These are phyloP conservation scores for Diloba caeruleocephala DNA, from an alignment of 2,888 invertebrate genomes.

Conservation along the genomic window DNA sequence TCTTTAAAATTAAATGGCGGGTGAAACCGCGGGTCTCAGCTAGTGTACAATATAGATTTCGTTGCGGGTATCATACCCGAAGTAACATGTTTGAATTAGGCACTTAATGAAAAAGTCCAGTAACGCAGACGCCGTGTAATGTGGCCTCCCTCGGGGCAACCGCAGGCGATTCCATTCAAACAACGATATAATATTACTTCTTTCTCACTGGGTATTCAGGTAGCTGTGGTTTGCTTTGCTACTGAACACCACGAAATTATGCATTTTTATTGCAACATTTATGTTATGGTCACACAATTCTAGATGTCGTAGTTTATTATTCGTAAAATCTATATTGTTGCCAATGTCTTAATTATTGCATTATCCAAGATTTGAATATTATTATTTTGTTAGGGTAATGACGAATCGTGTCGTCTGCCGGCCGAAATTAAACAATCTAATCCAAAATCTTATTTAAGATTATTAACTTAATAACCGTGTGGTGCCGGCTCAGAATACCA, in stretches of 20 bases:
- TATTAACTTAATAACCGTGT: too few species aligned
- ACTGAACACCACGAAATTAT: conserved; percentile 40
- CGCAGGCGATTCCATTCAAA: conserved; percentile 40
- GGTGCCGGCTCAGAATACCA: too few species aligned
- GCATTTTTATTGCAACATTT: conserved; percentile 19
- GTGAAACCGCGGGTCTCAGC: background rate
- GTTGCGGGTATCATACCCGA: conserved; percentile 16
- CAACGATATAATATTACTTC: conserved; percentile 30
- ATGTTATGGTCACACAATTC: background rate
- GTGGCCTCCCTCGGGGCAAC: conserved; percentile 48
- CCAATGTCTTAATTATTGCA: background rate
- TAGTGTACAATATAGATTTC: background rate
- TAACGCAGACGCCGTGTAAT: conserved; percentile 14
- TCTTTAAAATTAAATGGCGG: too few species aligned
- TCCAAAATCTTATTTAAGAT: too few species aligned
- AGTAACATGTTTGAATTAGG: conserved; percentile 31
- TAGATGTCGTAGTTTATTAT: conserved; percentile 2
- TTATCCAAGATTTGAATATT: too few species aligned
- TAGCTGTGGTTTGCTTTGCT: conserved; percentile 50
- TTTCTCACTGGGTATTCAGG: conserved; percentile 32
- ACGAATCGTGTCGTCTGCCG: too few species aligned
- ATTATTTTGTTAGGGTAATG: too few species aligned
- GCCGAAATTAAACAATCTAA: too few species aligned
- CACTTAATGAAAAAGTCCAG: conserved; percentile 32
- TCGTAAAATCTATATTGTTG: background rate